Percentiles rank a stretch among this genome's conserved stretches.
These are phyloP conservation scores for Dunckerocampus dactyliophorus DNA, from an alignment of 2,113 vertebrate species.

Conservation along the genomic window DNA sequence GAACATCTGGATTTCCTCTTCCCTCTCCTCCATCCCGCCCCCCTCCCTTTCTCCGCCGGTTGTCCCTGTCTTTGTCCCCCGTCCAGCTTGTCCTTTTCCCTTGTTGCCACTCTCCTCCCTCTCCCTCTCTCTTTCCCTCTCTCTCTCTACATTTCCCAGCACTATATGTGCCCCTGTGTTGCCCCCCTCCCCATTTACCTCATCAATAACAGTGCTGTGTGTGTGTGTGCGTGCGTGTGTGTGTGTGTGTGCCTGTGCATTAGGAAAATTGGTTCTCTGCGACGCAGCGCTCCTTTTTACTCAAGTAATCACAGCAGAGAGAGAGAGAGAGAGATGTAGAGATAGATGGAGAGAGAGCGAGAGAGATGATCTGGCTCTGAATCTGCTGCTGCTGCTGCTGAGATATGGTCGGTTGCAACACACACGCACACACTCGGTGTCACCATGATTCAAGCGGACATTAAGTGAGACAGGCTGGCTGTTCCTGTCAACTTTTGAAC, in stretches of 20 bases:
- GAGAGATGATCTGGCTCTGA: constrained; percentile 57
- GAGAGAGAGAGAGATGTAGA: constrained; percentile 14
- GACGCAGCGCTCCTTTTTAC: constrained; percentile 63
- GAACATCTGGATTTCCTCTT: constrained; percentile 14
- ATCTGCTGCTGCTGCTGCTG: constrained; percentile 52
- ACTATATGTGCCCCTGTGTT: constrained; percentile 58
- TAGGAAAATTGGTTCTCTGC: constrained; percentile 73
- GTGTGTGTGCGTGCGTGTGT: constrained; percentile 30
- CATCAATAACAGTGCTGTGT: constrained; percentile 73
- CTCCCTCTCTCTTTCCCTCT: constrained; percentile 24
- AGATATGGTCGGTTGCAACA: constrained; percentile 44
- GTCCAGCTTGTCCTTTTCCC: constrained; percentile 41
- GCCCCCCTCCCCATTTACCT: constrained; percentile 68
- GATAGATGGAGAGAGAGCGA: constrained; percentile 21
- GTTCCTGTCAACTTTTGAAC: constrained; percentile 71
- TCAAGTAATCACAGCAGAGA: constrained; percentile 69
- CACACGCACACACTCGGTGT: constrained; percentile 32
- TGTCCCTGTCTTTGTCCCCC: constrained; percentile 54
- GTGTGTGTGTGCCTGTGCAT: constrained; percentile 61
- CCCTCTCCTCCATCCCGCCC: constrained; percentile 12
- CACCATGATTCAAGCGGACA: constrained; percentile 68
- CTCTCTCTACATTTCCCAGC: constrained; percentile 57
- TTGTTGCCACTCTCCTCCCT: constrained; percentile 23
- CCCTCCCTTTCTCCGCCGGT: constrained; percentile 8
- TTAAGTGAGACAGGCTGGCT: constrained; percentile 52